These are phyloP conservation scores for Odiellus spinosus DNA, from an alignment of 2,888 invertebrate genomes.

Conservation along the genomic window DNA sequence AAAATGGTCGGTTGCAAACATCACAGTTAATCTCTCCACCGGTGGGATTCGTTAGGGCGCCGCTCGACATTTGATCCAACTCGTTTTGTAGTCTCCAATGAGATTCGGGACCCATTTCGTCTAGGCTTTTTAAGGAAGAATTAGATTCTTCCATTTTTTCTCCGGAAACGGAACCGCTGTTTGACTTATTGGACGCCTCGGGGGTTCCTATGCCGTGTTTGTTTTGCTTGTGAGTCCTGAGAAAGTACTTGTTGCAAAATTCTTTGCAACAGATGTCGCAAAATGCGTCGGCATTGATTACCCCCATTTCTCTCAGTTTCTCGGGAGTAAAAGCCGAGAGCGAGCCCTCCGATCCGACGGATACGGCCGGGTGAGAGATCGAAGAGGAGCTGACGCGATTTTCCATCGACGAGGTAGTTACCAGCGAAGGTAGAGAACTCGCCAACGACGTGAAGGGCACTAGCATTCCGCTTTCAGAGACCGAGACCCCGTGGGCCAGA, in stretches of 20 bases:
- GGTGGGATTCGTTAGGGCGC: too few species aligned
- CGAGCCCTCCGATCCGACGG: neutral
- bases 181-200: constrained; percentile 2
- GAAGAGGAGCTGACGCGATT: constrained; percentile 1
- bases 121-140: too few species aligned
- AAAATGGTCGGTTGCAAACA: constrained; percentile 29
- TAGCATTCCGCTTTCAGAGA: too few species aligned
- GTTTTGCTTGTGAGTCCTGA: constrained; percentile 36
- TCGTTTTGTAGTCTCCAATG: too few species aligned
- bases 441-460: too few species aligned
- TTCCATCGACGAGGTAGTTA: constrained; percentile 1
- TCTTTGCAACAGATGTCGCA: constrained; percentile 37
- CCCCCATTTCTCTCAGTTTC: constrained; percentile 56
- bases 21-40: constrained; percentile 27
- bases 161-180: too few species aligned
- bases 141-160: too few species aligned
- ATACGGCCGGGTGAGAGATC: neutral
- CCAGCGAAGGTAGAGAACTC: too few species aligned
- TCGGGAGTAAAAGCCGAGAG: constrained; percentile 43
- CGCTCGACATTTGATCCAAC: too few species aligned
- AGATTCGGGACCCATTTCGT: too few species aligned
- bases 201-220: constrained; percentile 31
- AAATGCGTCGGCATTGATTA: constrained; percentile 38
- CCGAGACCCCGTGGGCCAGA: constrained; percentile 3
- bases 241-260: constrained; percentile 37